Percentiles rank a stretch among this genome's conserved stretches.
phyloP scores from a whole-genome alignment of 2,797 vertebrate genomes.

The Heliangelus exortis region DNA sequence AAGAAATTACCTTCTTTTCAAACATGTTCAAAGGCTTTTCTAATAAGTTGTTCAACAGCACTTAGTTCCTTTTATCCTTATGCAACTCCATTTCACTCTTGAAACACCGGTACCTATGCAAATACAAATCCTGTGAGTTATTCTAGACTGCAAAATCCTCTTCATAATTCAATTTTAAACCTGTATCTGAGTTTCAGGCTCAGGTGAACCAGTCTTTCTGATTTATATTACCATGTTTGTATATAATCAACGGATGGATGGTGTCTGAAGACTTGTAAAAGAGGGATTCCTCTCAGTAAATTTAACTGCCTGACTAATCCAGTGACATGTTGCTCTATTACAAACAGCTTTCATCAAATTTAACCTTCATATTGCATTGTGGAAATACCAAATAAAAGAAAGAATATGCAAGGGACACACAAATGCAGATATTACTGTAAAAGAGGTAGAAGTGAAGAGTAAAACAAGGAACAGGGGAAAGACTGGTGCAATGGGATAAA shows the following conservation, averaged over 20 bases:
- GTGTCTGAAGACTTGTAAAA: background rate
- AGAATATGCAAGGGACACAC: background rate
- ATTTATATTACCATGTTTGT: background rate
- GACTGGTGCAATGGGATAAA: background rate
- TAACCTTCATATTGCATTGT: background rate
- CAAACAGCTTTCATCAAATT: background rate
- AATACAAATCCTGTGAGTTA: background rate
- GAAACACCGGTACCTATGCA: background rate
- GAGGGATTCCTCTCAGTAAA: background rate
- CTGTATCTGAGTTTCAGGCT: background rate
- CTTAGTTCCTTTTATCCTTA: background rate
- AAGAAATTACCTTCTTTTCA: background rate
- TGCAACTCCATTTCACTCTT: background rate
- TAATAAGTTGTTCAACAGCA: background rate
- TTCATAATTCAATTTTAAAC: background rate
- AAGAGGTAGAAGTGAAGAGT: background rate
- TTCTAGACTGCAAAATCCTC: background rate
- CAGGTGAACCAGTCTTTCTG: background rate
- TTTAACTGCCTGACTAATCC: slow-evolving; percentile 1
- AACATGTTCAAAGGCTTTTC: background rate
- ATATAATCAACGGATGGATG: background rate
- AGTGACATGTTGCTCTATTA: background rate
- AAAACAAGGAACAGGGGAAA: background rate
- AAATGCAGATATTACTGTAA: background rate
- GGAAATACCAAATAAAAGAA: background rate